These are phyloP conservation scores for Pterocles orientalis DNA, from an alignment of 2,113 vertebrate species.

Conservation along the genomic window DNA sequence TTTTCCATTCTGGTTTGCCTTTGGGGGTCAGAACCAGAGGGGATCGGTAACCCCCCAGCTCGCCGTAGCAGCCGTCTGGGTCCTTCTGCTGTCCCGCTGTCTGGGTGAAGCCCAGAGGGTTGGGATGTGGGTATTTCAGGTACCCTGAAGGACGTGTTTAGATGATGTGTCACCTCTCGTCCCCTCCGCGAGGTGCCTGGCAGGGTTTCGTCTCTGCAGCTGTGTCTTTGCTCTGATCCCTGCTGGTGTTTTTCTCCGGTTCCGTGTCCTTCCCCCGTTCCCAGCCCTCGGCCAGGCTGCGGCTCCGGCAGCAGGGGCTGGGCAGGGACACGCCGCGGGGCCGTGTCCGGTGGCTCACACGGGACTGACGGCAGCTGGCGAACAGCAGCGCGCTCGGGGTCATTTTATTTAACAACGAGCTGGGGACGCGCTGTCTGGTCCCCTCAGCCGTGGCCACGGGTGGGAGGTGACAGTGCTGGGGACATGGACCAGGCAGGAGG, in stretches of 20 bases:
- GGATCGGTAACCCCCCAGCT: background rate
- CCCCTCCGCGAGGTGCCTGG: background rate
- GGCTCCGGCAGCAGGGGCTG: background rate
- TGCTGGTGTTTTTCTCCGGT: background rate
- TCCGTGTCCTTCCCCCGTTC: background rate
- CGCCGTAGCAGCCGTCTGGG: background rate
- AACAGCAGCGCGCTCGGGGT: background rate
- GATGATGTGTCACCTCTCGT: background rate
- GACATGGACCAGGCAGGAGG: background rate
- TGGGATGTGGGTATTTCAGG: background rate
- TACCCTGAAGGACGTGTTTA: background rate
- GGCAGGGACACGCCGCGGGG: fast-evolving
- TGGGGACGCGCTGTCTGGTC: too few relatives aligned
- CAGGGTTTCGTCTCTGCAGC: background rate
- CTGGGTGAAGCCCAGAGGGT: background rate
- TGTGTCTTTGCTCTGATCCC: background rate
- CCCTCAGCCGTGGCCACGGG: background rate
- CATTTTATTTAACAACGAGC: background rate
- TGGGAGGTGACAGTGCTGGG: background rate
- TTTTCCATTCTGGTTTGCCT: background rate
- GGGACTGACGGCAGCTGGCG: background rate
- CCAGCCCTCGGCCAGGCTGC: background rate
- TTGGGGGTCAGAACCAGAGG: background rate
- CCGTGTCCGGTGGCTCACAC: background rate
- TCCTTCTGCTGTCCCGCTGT: background rate